Base-by-base conservation (phyloP, 2,888 invertebrate genomes). In the Thymelicus acteon region DNA sequence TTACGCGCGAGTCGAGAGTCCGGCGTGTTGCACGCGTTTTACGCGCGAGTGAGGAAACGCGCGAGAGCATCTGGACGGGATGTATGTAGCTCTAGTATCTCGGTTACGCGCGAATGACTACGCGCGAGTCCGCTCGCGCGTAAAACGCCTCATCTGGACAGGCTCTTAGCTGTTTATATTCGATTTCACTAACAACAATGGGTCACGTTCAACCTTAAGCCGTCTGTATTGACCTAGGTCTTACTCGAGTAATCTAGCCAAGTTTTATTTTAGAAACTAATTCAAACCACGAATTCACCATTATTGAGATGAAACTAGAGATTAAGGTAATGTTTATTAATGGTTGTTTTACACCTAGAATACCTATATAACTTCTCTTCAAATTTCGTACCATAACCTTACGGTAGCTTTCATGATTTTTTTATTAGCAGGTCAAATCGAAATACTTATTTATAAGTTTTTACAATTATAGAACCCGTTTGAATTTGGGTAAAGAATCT, bases 121-220 rank as follows among this genome's bases (percentile, higher is more conserved):
- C n/a, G n/a, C n/a, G n/a, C n/a, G n/a, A n/a, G n/a, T n/a, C n/a
- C n/a, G n/a, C n/a, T n/a, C n/a, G n/a, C n/a, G n/a, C n/a, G n/a
- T n/a, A n/a, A n/a, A n/a, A n/a, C n/a, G n/a, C n/a, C n/a, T n/a
- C n/a, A n/a, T n/a, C n/a, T n/a, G n/a, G n/a, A n/a, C n/a, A n/a
- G n/a, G n/a, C n/a, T n/a, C n/a, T n/a, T 40, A 60, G 39, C 60
- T 60, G 48, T 54, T 68, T 57, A 58, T 58, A 58, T 48, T 63
- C 62, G 69, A 58, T 69, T 63, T 67, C 60, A 54, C 57, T 52
- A 8, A 61, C 54, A 62, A 62, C 68, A 68, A 58, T 63, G 62
- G 62, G 48, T 69, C 69, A 69, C 69, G 69, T 69, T 63, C 63
- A 63, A 60, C 62, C 68, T 69, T 62, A 69, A 62, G 57, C 48